phyloP scores from a whole-genome alignment of 2,113 vertebrate species.

The Panurus biarmicus region DNA sequence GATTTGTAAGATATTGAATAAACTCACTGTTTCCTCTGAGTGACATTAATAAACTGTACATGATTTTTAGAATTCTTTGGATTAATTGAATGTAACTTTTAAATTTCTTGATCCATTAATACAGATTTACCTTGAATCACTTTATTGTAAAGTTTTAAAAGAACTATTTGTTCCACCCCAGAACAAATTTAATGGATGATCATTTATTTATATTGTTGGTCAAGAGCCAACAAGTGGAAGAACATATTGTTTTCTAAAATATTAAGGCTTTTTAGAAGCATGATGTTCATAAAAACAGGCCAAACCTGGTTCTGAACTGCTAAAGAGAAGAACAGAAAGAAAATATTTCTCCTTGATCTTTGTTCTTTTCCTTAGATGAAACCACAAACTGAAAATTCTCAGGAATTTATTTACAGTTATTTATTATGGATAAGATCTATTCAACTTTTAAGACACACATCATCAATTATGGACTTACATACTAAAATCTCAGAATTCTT shows the following conservation, averaged over 20 bases:
- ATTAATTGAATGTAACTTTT: conserved; percentile 80
- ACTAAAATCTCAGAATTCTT: not conserved
- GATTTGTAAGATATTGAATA: conserved; percentile 39
- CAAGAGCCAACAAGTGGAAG: conserved; percentile 68
- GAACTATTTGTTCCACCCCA: conserved; percentile 71
- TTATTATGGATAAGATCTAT: not conserved
- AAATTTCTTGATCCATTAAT: conserved; percentile 65
- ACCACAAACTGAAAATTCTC: not conserved
- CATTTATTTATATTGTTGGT: conserved; percentile 71
- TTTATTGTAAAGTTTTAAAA: conserved; percentile 74
- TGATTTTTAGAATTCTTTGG: conserved; percentile 77
- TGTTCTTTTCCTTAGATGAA: not conserved
- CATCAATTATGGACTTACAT: not conserved
- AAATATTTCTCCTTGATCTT: not conserved
- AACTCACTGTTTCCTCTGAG: conserved; percentile 34
- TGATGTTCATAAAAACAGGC: conserved; percentile 62
- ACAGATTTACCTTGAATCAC: conserved; percentile 78
- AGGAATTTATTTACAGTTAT: not conserved
- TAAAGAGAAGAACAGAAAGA: conserved; percentile 27
- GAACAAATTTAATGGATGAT: conserved; percentile 73
- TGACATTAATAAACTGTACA: conserved; percentile 66
- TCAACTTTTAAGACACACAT: not conserved
- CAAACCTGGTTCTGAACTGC: not conserved
- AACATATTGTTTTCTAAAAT: conserved; percentile 77
- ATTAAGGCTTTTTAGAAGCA: conserved; percentile 71